phyloP scores from a whole-genome alignment of 2,888 invertebrate species.

The Tetranychus piercei region DNA sequence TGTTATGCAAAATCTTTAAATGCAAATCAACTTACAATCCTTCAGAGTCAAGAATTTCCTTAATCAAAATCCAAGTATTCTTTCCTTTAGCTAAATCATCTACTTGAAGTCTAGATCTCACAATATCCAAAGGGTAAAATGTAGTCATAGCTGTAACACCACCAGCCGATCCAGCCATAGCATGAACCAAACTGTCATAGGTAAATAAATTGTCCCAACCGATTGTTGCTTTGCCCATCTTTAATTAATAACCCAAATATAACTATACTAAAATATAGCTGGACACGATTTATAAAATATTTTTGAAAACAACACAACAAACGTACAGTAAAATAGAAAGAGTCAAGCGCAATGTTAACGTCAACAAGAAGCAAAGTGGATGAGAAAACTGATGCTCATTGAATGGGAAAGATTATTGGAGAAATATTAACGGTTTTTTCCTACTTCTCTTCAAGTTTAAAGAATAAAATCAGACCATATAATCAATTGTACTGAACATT shows the following conservation, averaged over 20 bases:
- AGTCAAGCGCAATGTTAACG: no score
- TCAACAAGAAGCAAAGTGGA: no score
- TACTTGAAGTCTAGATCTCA: constrained; percentile 56
- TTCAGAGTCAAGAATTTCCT: constrained; percentile 47
- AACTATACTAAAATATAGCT: no score
- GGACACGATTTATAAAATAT: no score
- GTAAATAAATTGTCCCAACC: constrained; percentile 36
- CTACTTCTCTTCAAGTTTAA: no score
- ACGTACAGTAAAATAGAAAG: no score
- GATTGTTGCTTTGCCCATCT: neutral
- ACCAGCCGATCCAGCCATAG: constrained; percentile 68
- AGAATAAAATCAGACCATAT: no score
- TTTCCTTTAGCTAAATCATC: constrained; percentile 28
- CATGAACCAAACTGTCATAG: constrained; percentile 65
- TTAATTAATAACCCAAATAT: neutral
- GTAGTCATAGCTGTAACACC: constrained; percentile 67
- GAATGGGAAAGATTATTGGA: no score
- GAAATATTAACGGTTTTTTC: no score
- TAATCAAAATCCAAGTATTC: constrained; percentile 37
- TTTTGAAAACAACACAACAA: no score
- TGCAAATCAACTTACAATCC: constrained; percentile 41
- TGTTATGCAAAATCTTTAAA: neutral
- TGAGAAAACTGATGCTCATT: no score
- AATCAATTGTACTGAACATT: no score
- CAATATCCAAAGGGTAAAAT: constrained; percentile 68